Conservation (phyloP, 1,140 invertebrate genomes). For the Charaxes varanes region DNA sequence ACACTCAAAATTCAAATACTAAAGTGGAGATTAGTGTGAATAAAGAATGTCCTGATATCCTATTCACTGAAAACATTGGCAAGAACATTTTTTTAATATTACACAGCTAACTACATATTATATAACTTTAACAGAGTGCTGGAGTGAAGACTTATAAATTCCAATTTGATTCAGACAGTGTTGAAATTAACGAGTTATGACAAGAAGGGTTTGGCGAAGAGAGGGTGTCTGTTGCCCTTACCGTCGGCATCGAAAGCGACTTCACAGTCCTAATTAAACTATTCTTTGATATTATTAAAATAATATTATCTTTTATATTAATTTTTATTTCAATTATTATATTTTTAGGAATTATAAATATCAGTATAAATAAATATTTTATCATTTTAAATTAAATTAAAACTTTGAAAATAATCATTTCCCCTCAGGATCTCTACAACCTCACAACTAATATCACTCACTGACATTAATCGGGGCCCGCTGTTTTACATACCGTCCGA, state of each 20-base stretch:
- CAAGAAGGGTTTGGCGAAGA: slow-evolving; percentile 52
- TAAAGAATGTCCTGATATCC: slow-evolving; percentile 38
- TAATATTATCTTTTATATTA: too few species aligned
- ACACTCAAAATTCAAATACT: slow-evolving; percentile 35
- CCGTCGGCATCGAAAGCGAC: slow-evolving; percentile 81
- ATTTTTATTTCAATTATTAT: too few species aligned
- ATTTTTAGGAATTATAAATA: too few species aligned
- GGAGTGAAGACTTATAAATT: slow-evolving; percentile 19
- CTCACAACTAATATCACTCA: too few species aligned
- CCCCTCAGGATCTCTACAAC: too few species aligned
- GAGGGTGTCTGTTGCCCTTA: slow-evolving; percentile 67
- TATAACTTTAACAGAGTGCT: slow-evolving; percentile 11
- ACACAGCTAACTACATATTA: slow-evolving; percentile 9
- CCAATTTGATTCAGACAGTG: slow-evolving; percentile 6
- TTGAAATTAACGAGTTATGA: slow-evolving; percentile 13
- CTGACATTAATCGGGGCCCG: too few species aligned
- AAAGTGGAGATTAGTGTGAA: slow-evolving; percentile 31
- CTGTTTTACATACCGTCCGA: too few species aligned
- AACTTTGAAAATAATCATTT: too few species aligned
- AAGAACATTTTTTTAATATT: slow-evolving; percentile 4
- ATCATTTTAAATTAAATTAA: too few species aligned
- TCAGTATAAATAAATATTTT: too few species aligned
- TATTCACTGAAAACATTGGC: slow-evolving; percentile 16
- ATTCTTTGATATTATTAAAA: too few species aligned
- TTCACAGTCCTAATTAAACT: too few species aligned